Evolutionary conservation across 2,888 invertebrate species (phyloP).

Genomic region (Perizoma flavofasciatum): DNA sequence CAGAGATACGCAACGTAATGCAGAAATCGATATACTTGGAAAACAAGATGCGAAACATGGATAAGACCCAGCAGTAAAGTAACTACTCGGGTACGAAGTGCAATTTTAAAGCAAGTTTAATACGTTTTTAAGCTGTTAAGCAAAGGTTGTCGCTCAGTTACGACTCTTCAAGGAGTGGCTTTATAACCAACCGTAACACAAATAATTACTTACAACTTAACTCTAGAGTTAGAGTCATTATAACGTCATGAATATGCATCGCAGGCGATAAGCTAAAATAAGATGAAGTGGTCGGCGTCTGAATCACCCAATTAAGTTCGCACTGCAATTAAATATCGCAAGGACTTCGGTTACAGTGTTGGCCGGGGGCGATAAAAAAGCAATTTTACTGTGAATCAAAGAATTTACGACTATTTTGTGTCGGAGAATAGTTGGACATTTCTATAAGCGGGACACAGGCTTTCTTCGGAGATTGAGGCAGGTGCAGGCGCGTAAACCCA

Average conservation of each 20-base stretch:
- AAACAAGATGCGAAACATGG: not conserved
- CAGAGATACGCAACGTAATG: not conserved
- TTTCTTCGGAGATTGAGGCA: slow-evolving; percentile 68
- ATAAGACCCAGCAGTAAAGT: slow-evolving; percentile 23
- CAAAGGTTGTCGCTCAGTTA: slow-evolving; percentile 37
- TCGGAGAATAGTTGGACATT: slow-evolving; percentile 58
- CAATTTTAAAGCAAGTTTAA: slow-evolving; percentile 37
- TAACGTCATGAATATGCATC: slow-evolving; percentile 62
- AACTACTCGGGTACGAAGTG: slow-evolving; percentile 22
- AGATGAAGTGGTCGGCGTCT: slow-evolving; percentile 59
- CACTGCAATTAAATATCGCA: slow-evolving; percentile 59
- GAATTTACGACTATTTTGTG: slow-evolving; percentile 69
- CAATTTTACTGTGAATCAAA: slow-evolving; percentile 61
- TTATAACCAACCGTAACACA: slow-evolving; percentile 45
- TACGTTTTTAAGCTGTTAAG: slow-evolving; percentile 33
- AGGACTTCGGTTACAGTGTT: slow-evolving; percentile 60
- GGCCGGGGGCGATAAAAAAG: slow-evolving; percentile 57
- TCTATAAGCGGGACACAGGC: slow-evolving; percentile 69
- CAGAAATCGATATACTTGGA: slow-evolving; percentile 8
- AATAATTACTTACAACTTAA: slow-evolving; percentile 51
- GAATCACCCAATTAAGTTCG: slow-evolving; percentile 56
- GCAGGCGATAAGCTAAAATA: slow-evolving; percentile 57
- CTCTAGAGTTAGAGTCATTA: slow-evolving; percentile 55
- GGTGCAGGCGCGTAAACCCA: slow-evolving; percentile 59
- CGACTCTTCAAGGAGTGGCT: slow-evolving; percentile 46